Evolutionary conservation across 1,140 invertebrate genomes (phyloP), one percentile per base, ranked within the genome.

Genomic region (Heliconius hermathena): DNA sequence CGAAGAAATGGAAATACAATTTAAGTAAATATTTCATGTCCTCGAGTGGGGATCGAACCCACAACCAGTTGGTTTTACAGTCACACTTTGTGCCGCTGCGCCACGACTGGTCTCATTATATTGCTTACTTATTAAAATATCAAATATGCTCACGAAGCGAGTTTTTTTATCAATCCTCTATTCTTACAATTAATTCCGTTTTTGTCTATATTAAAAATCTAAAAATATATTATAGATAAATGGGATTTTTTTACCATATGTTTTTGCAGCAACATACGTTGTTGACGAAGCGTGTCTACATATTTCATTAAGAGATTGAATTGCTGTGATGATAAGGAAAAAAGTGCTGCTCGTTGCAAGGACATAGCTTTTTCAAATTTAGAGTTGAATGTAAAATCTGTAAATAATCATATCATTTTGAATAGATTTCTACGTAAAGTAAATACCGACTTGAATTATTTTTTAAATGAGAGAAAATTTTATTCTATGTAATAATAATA

Each of bases 281-380:
- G 89, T 26, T 79, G 79, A 0, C 90, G 88, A n/a, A 91, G 73
- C 1, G 83, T 89, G 18, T 88, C 82, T 1, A 84, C 86, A 70
- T 89, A 93, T 52, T 83, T 84, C 84, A 93, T 84, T 33, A 93
- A 81, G n/a, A 91, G 71, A 20, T 80, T 80, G 52, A 90, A 84
- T 46, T 92, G 88, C 2, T 86, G 49, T 0, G 88, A 80, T 0
- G 86, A 82, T 13, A 92, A 74, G 0, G 87, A 88, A 1, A 85
- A 82, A n/a, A 92, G 82, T 11, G 91, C 91, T 0, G 84, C 87
- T 20, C 88, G 78, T 20, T 92, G 88, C 81, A 86, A 77, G 57
- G 71, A 71, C 77, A 90, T 73, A 54, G 87, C 82, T 13, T 82
- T 78, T 38, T 89, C 81, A 75, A 88, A 90, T 38, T 76, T 66